phyloP scores from a whole-genome alignment of 2,888 invertebrate species.

The Lepidochrysops patricia region DNA sequence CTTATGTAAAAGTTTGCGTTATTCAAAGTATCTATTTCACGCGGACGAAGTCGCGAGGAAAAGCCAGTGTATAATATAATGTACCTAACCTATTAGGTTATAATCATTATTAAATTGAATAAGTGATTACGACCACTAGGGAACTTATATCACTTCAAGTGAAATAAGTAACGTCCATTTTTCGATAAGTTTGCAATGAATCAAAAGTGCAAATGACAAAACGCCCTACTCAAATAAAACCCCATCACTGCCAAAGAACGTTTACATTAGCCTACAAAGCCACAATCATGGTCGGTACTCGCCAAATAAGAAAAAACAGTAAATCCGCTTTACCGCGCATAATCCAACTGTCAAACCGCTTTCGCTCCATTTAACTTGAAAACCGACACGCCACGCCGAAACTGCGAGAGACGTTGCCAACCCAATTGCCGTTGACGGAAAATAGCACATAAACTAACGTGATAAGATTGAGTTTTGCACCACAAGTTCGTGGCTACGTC shows the following conservation, averaged over 20 bases:
- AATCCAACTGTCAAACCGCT: neutral
- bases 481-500: neutral
- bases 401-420: neutral
- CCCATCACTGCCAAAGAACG: neutral
- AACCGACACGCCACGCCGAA: conserved; percentile 6
- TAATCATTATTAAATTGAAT: too few species aligned
- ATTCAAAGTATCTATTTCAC: too few species aligned
- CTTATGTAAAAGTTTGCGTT: too few species aligned
- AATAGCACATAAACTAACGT: neutral
- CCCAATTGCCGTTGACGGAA: neutral
- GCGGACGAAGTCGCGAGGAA: too few species aligned
- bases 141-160: too few species aligned
- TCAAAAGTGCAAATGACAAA: too few species aligned
- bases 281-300: neutral
- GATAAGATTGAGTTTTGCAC: neutral
- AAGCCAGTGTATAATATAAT: too few species aligned
- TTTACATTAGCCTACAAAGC: neutral
- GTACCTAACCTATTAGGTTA: too few species aligned
- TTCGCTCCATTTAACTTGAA: conserved; percentile 6
- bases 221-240: neutral
- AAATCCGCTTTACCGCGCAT: neutral
- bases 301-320: neutral
- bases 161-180: too few species aligned
- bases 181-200: too few species aligned
- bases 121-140: too few species aligned